These are phyloP conservation scores for Troilus luridus DNA, from an alignment of 2,888 invertebrate species.

Conservation along the genomic window DNA sequence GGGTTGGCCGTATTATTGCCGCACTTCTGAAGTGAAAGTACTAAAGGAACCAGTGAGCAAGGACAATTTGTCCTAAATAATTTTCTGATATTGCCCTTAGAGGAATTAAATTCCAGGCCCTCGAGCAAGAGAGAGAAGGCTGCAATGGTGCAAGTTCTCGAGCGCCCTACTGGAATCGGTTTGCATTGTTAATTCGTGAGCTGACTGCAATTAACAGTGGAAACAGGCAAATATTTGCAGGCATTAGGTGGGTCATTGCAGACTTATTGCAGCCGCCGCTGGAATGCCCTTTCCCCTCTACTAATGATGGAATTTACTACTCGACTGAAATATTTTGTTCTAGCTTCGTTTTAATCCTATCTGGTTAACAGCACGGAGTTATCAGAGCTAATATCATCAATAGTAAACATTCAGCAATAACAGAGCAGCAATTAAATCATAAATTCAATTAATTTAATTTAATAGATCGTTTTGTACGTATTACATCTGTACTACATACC, in stretches of 20 bases:
- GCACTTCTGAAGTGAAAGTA: neutral
- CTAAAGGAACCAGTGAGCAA: neutral
- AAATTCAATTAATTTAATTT: neutral
- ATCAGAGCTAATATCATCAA: neutral
- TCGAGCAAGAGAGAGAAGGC: neutral
- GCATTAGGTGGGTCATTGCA: neutral
- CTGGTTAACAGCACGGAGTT: neutral
- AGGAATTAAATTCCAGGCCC: slow-evolving; percentile 6
- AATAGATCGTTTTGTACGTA: too few species aligned
- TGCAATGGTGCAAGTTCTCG: neutral
- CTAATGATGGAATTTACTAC: slow-evolving; percentile 32
- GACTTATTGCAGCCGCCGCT: neutral
- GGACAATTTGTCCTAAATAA: slow-evolving; percentile 8
- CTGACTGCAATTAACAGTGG: neutral
- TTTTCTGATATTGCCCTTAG: neutral
- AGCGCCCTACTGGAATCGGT: neutral
- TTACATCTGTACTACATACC: too few species aligned
- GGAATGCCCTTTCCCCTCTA: neutral
- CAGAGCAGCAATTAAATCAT: neutral
- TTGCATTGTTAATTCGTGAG: slow-evolving; percentile 28
- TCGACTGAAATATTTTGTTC: neutral
- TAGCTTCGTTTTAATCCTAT: neutral
- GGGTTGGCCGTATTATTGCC: neutral
- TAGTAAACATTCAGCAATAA: neutral
- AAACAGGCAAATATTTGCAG: slow-evolving; percentile 27